phyloP scores from a whole-genome alignment of 2,113 vertebrate species.

The Indicator maculatus region DNA sequence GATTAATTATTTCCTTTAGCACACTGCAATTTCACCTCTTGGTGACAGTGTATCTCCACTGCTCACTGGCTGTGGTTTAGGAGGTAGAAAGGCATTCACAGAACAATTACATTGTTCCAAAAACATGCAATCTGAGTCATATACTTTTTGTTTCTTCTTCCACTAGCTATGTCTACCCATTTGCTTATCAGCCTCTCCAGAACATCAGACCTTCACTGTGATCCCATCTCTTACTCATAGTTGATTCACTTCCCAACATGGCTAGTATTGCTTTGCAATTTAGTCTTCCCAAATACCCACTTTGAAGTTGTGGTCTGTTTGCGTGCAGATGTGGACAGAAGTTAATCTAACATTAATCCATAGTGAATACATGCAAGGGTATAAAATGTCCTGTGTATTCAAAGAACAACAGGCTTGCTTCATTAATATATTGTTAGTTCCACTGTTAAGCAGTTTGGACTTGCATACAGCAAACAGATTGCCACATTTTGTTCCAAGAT shows the following conservation, averaged over 20 bases:
- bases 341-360: neutral
- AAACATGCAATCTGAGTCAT: neutral
- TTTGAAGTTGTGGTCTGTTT: neutral
- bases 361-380: neutral
- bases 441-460: neutral
- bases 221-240: slow-evolving; percentile 27
- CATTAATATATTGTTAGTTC: neutral
- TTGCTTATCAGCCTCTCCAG: slow-evolving; percentile 44
- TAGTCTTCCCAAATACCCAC: neutral
- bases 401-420: neutral
- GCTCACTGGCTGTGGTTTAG: neutral
- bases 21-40: neutral
- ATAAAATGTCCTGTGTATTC: neutral
- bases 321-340: neutral
- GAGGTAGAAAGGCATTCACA: slow-evolving; percentile 20
- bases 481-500: neutral
- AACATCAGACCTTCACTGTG: neutral
- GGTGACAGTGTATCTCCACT: slow-evolving; percentile 3
- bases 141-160: neutral
- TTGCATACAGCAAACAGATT: neutral
- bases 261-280: neutral
- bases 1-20: neutral
- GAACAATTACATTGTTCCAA: neutral
- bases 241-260: slow-evolving; percentile 12
- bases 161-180: neutral